A percentile compares a stretch with the other conserved stretches of the same genome.
Evolutionary conservation across 2,888 invertebrate species (phyloP).

Genomic region (Melipona beecheii): DNA sequence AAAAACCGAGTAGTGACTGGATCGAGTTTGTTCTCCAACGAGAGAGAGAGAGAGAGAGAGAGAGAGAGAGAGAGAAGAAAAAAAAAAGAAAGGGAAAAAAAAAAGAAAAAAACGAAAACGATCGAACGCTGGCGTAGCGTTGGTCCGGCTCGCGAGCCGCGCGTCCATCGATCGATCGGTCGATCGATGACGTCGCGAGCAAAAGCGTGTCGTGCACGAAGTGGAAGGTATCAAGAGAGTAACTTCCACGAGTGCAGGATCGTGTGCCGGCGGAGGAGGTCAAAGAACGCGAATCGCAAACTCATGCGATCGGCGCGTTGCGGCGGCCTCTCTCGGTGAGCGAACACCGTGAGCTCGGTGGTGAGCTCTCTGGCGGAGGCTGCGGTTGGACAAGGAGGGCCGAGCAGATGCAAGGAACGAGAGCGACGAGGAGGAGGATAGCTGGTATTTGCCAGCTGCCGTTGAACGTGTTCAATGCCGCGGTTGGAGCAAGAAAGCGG

Average conservation of each 20-base stretch:
- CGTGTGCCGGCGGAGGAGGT: constrained; percentile 72
- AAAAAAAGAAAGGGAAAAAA: no score
- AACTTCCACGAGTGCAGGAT: constrained; percentile 54
- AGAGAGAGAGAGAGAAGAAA: no score
- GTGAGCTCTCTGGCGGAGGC: constrained; percentile 22
- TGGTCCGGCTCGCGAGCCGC: constrained; percentile 16
- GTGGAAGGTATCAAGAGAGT: constrained; percentile 43
- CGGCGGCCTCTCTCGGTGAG: constrained; percentile 48
- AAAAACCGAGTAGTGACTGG: no score
- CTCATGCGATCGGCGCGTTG: constrained; percentile 69
- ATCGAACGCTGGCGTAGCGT: background rate
- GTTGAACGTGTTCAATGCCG: constrained; percentile 83
- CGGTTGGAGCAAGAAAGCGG: constrained; percentile 80
- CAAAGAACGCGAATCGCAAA: constrained; percentile 80
- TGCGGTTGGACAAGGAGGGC: constrained; percentile 32
- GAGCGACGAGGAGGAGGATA: constrained; percentile 55
- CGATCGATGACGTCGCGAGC: constrained; percentile 45
- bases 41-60: no score
- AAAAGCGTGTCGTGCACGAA: constrained; percentile 32
- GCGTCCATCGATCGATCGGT: constrained; percentile 4
- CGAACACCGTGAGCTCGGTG: no score
- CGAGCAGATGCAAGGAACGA: constrained; percentile 20
- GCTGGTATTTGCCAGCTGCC: constrained; percentile 83
- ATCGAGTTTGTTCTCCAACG: no score
- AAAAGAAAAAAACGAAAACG: background rate